Conservation (phyloP, 2,888 invertebrate genomes). For the Epinotia bilunana region DNA sequence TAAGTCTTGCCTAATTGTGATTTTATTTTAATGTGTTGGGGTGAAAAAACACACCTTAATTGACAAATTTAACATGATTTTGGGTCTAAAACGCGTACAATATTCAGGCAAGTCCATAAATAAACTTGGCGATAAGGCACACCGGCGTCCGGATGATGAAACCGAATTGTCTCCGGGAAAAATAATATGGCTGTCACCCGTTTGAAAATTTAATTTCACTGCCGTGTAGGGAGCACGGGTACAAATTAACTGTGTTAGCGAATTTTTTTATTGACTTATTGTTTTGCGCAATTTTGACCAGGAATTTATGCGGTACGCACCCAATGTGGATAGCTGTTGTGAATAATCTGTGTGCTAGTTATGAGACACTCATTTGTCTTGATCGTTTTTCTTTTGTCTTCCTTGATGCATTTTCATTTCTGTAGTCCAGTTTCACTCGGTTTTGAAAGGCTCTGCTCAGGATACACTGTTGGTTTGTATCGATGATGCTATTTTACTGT, state of each 20-base stretch:
- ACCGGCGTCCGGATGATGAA: conserved; percentile 65
- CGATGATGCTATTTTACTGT: no score
- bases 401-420: neutral
- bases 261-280: conserved; percentile 59
- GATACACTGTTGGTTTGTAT: no score
- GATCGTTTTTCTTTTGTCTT: neutral
- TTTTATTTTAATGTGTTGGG: neutral
- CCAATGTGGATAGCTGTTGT: conserved; percentile 9
- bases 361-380: neutral
- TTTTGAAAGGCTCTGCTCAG: no score
- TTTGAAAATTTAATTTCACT: conserved; percentile 78
- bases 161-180: conserved; percentile 69
- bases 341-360: neutral
- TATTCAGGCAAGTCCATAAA: conserved; percentile 58
- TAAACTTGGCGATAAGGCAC: conserved; percentile 59
- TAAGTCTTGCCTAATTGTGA: neutral
- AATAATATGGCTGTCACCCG: conserved; percentile 68
- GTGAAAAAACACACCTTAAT: neutral
- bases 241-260: conserved; percentile 69
- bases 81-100: conserved; percentile 14
- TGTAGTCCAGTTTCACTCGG: neutral
- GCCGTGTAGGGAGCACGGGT: conserved; percentile 65
- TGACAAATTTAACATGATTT: neutral
- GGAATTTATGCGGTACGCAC: conserved; percentile 13
- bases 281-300: conserved; percentile 61